Evolutionary conservation across 2,113 vertebrate species (phyloP).

Genomic region (Phaetusa simplex): DNA sequence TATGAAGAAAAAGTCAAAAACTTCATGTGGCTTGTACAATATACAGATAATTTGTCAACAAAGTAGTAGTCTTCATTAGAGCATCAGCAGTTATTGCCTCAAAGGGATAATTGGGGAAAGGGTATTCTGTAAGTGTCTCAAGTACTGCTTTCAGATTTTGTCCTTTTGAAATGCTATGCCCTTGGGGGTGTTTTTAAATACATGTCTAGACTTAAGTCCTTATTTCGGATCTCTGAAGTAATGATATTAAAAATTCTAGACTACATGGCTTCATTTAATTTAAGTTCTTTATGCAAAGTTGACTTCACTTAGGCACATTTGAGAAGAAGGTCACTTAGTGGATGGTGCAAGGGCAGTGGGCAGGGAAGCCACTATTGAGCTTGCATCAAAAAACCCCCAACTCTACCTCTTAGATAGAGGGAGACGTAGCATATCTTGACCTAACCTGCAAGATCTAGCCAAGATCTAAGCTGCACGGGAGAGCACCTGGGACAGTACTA

Average conservation of each 20-base stretch:
- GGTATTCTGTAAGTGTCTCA: background rate
- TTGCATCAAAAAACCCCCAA: background rate
- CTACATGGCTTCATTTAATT: background rate
- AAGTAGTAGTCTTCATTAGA: background rate
- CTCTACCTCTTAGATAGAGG: background rate
- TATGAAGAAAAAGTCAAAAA: background rate
- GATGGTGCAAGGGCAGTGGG: background rate
- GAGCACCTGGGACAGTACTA: background rate
- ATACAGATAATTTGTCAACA: background rate
- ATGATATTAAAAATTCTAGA: background rate
- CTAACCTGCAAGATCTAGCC: background rate
- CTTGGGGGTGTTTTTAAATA: background rate
- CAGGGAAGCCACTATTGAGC: background rate
- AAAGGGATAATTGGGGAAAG: background rate
- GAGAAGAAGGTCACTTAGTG: background rate
- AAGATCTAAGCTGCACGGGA: background rate
- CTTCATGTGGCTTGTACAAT: background rate
- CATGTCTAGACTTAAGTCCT: background rate
- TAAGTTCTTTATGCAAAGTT: background rate
- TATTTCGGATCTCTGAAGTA: background rate
- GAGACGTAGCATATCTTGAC: background rate
- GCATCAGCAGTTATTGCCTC: background rate
- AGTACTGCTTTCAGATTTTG: background rate
- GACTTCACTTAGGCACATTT: background rate
- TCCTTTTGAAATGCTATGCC: background rate